These are phyloP conservation scores for Notodonta ziczac DNA, from an alignment of 2,888 invertebrate genomes.

Conservation along the genomic window DNA sequence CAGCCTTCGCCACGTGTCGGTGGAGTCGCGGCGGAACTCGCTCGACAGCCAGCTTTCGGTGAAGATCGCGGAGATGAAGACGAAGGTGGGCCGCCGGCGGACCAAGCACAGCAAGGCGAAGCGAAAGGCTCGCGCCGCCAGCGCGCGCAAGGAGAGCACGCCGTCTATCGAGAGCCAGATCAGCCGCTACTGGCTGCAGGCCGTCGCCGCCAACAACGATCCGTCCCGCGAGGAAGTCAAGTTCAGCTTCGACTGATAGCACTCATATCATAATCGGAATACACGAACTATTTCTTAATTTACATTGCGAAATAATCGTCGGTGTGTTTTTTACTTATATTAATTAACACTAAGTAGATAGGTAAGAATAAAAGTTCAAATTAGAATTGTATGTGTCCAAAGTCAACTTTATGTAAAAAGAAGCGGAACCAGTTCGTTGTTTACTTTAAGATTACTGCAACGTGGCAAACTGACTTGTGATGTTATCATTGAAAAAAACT, in stretches of 20 bases:
- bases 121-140: slow-evolving; percentile 69
- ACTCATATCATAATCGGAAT: slow-evolving; percentile 36
- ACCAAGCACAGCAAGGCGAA: slow-evolving; percentile 75
- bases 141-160: slow-evolving; percentile 87
- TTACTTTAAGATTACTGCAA: slow-evolving; percentile 29
- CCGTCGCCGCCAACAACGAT: slow-evolving; percentile 83
- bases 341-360: slow-evolving; percentile 33
- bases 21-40: slow-evolving; percentile 94
- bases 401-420: slow-evolving; percentile 29
- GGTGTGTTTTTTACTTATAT: slow-evolving; percentile 28
- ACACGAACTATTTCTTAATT: slow-evolving; percentile 21
- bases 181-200: slow-evolving; percentile 87
- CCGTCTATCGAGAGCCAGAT: slow-evolving; percentile 93
- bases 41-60: slow-evolving; percentile 94
- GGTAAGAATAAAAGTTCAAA: slow-evolving; percentile 58
- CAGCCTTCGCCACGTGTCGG: slow-evolving; percentile 92
- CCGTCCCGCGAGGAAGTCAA: slow-evolving; percentile 82
- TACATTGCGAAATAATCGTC: slow-evolving; percentile 14
- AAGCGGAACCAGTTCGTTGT: slow-evolving; percentile 32
- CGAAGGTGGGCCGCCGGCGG: slow-evolving; percentile 85
- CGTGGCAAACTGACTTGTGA: slow-evolving; percentile 23
- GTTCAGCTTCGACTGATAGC: slow-evolving; percentile 73
- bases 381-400: slow-evolving; percentile 48
- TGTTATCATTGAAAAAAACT: slow-evolving; percentile 37
- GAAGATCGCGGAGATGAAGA: slow-evolving; percentile 93